Percentiles rank a stretch among this genome's conserved stretches.
Conservation (phyloP, 2,797 vertebrate species). For the Tarsius wallacei region DNA sequence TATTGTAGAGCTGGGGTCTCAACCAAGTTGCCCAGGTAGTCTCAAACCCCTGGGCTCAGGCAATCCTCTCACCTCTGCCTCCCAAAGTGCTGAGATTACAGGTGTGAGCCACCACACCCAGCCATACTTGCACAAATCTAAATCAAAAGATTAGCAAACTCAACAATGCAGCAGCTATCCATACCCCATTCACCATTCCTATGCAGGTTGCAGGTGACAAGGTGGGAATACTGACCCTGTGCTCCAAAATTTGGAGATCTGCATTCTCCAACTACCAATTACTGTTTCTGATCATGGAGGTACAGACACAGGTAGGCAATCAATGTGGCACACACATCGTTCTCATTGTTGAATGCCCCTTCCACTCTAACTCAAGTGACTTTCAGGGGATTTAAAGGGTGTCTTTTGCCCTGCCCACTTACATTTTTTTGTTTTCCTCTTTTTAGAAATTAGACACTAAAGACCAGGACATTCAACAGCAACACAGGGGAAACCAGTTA, state of each 20-base stretch:
- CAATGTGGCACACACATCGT: background rate
- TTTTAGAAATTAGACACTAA: background rate
- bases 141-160: slow-evolving; percentile 4
- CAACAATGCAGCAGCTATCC: background rate
- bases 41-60: no score
- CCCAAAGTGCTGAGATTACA: no score
- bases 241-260: background rate
- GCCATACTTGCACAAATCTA: background rate
- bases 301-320: background rate
- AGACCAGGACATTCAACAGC: background rate
- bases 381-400: background rate
- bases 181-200: background rate
- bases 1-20: no score
- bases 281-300: background rate
- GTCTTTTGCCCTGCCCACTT: background rate
- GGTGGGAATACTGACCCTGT: background rate
- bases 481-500: background rate
- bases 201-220: background rate
- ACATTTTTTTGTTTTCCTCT: background rate
- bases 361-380: background rate
- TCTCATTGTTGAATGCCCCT: background rate
- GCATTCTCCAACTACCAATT: background rate
- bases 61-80: no score
- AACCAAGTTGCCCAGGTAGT: no score
- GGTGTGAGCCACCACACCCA: no score